Percentiles rank a stretch among this genome's conserved stretches.
phyloP scores from a whole-genome alignment of 2,797 vertebrate species.

The Sitta carolinensis region DNA sequence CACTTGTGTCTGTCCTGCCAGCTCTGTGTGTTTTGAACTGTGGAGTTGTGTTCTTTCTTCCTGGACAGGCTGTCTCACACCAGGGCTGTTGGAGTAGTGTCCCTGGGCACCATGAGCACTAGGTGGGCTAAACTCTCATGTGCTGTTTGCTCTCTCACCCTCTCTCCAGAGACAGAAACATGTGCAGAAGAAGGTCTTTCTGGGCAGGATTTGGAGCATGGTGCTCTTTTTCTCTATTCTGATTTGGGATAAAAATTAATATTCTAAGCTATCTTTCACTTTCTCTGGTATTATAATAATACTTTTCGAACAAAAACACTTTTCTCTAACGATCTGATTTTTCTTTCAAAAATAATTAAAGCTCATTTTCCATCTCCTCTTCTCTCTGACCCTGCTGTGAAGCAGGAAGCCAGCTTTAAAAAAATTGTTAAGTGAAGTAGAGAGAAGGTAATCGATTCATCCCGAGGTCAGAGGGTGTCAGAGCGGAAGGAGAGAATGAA shows the following conservation, averaged over 20 bases:
- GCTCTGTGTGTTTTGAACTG: background rate
- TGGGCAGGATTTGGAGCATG: background rate
- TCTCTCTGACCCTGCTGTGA: constrained; percentile 9
- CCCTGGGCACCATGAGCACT: rapidly evolving
- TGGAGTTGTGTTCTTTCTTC: background rate
- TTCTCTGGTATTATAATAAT: background rate
- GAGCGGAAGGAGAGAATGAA: background rate
- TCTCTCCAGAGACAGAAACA: background rate
- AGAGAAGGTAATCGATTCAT: constrained; percentile 45
- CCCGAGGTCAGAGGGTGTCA: constrained; percentile 19
- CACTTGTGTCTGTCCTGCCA: background rate
- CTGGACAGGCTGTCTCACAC: background rate
- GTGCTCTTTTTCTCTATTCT: background rate
- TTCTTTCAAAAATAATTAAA: background rate
- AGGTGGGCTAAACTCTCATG: background rate
- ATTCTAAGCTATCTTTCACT: background rate
- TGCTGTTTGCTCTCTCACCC: background rate
- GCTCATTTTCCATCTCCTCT: background rate
- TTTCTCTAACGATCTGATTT: background rate
- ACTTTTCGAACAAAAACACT: background rate
- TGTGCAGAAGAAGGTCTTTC: background rate
- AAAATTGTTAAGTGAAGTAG: constrained; percentile 22
- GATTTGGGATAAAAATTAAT: background rate
- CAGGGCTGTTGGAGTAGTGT: background rate
- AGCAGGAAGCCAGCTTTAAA: constrained; percentile 28